A percentile compares a stretch with the other conserved stretches of the same genome.
Evolutionary conservation across 2,113 vertebrate genomes (phyloP).

Genomic region (Sprattus sprattus): DNA sequence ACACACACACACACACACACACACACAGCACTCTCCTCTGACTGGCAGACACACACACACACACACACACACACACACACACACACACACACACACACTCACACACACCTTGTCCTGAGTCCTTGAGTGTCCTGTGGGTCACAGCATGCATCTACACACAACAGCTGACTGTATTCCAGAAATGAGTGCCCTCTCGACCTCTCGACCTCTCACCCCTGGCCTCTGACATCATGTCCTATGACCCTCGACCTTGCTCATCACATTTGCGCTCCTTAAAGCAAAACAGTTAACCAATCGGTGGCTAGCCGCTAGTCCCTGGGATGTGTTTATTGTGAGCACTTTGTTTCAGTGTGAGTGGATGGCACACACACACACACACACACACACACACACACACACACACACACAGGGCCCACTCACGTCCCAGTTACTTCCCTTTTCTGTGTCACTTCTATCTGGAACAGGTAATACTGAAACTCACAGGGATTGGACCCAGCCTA

Average conservation of each 20-base stretch:
- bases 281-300: background rate
- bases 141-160: background rate
- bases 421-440: background rate
- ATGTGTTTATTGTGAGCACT: background rate
- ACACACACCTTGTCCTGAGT: background rate
- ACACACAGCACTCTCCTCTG: no score
- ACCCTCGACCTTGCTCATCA: background rate
- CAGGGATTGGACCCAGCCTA: background rate
- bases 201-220: background rate
- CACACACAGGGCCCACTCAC: no score
- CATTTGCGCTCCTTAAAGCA: background rate
- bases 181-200: background rate
- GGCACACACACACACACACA: background rate
- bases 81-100: background rate
- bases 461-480: slow-evolving; percentile 4
- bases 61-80: background rate
- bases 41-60: background rate
- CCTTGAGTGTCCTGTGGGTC: background rate
- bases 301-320: background rate
- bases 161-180: background rate
- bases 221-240: background rate
- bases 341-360: slow-evolving; percentile 33
- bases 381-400: no score
- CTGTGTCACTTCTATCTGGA: slow-evolving; percentile 23
- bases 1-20: background rate